phyloP scores from a whole-genome alignment of 2,888 invertebrate species.

The Drosophila mulleri region DNA sequence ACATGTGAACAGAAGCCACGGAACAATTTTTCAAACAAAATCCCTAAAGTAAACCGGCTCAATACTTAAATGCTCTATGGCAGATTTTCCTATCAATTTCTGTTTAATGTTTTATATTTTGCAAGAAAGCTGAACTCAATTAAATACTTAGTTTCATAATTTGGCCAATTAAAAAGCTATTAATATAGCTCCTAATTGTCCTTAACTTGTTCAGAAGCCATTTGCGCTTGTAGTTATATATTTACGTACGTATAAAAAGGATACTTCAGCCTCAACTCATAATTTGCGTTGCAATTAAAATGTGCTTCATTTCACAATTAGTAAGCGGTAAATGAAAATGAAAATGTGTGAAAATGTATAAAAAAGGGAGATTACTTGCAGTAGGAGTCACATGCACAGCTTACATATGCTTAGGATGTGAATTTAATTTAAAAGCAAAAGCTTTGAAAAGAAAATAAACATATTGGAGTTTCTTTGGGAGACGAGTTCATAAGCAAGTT shows the following conservation, averaged over 20 bases:
- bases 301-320: constrained; percentile 57
- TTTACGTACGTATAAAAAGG: constrained; percentile 12
- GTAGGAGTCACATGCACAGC: neutral
- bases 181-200: constrained; percentile 17
- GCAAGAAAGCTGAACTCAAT: no score
- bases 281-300: constrained; percentile 34
- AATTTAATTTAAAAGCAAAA: constrained; percentile 38
- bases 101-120: no score
- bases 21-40: no score
- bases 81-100: no score
- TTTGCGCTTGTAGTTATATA: constrained; percentile 26
- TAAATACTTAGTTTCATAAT: neutral
- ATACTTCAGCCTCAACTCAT: constrained; percentile 12
- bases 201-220: neutral
- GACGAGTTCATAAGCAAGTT: constrained; percentile 50
- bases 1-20: constrained; percentile 4
- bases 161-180: neutral
- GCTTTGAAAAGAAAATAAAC: neutral
- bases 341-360: constrained; percentile 9
- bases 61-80: no score
- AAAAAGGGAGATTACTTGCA: constrained; percentile 31
- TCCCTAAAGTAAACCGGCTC: neutral
- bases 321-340: constrained; percentile 51
- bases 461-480: neutral
- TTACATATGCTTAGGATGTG: constrained; percentile 10